Base-by-base conservation (phyloP, 23 tunicate genomes). In the Styela clava region DNA sequence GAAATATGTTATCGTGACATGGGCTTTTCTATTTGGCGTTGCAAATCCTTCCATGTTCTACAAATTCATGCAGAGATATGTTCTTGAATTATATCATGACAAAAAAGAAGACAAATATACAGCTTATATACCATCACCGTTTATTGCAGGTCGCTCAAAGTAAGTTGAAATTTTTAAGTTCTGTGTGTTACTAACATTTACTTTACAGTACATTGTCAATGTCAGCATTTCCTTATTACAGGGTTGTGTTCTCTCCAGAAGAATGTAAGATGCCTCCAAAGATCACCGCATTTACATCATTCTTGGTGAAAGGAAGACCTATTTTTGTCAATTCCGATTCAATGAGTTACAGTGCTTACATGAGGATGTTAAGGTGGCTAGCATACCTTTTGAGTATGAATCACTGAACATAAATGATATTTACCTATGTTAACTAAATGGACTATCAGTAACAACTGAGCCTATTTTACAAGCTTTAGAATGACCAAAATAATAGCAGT, bases 241-340 rank as follows among this genome's bases (percentile, higher is more conserved):
- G 97, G 62, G 26, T 92, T 51, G 67, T 1, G 34, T 92, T 83
- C 63, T 69, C 81, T 2, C 81, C 97, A 0, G 51, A 74, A 52
- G 97, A 92, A 19, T 92, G 97, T 79, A 87, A 68, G 33, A 92
- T 92, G 97, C 97, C 97, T 24, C 69, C 83, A 16, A 72, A 26
- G 9, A 88, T 88, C 31, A 87, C 69, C 61, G 78, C 74, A 3
- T 92, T 92, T 37, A 87, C 97, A 0, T 92, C 97, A 33, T 92
- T 87, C 79, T 84, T 56, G 73, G 97, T 84, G 1, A 52, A 73
- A 21, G 79, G 84, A 23, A 37, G 61, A 20, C 92, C 92, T 18
- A 61, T 92, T 32, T 87, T 92, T 70, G 78, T 92, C 0, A 92
- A 87, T 56, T 92, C 97, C 2, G 89, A 92, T 81, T 73, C 25